phyloP scores from a whole-genome alignment of 2,113 vertebrate species.

The Cricetomys ansorgei region DNA sequence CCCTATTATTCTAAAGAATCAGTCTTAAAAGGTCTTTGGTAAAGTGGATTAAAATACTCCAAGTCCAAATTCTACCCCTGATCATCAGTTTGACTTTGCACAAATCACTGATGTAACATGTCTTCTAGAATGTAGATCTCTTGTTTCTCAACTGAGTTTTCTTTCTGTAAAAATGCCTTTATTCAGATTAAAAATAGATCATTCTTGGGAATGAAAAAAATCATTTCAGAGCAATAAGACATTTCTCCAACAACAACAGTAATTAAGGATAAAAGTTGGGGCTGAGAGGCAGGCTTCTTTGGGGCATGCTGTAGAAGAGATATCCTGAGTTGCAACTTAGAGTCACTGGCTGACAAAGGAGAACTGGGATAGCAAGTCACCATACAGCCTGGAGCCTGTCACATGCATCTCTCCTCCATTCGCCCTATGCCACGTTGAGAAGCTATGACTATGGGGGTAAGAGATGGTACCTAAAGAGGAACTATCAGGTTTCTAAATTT shows the following conservation, averaged over 20 bases:
- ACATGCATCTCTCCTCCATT: not conserved
- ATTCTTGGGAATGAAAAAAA: constrained; percentile 44
- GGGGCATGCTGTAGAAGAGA: not conserved
- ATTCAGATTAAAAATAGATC: constrained; percentile 29
- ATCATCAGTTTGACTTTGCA: not conserved
- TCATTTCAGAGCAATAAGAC: constrained; percentile 15
- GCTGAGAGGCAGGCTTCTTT: not conserved
- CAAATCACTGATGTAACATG: not conserved
- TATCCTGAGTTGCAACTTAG: not conserved
- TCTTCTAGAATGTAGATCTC: constrained; percentile 5
- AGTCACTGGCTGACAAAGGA: not conserved
- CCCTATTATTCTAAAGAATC: not conserved
- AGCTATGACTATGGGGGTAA: not conserved
- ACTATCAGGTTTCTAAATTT: not conserved
- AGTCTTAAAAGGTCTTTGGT: not conserved
- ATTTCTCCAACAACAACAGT: not conserved
- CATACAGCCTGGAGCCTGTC: not conserved
- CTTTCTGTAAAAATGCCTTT: constrained; percentile 18
- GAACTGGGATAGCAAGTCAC: not conserved
- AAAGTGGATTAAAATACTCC: not conserved
- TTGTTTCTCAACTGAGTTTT: not conserved
- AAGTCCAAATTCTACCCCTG: not conserved
- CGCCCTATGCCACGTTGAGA: not conserved
- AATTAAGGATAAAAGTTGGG: constrained; percentile 6
- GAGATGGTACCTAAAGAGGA: not conserved